Conservation (phyloP, 2,888 invertebrate species). For the Laothoe populi region DNA sequence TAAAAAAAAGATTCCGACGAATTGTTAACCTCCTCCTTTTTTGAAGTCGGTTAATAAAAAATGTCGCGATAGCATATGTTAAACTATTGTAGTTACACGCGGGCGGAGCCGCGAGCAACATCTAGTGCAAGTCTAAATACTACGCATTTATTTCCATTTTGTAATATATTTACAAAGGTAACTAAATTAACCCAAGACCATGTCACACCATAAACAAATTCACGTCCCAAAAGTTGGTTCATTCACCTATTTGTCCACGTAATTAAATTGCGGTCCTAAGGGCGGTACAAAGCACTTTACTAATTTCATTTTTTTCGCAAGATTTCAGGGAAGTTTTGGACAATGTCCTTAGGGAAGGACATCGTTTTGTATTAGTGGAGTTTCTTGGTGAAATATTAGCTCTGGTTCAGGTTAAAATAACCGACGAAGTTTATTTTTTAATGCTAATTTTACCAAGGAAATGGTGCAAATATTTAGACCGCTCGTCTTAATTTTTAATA, state of each 20-base stretch:
- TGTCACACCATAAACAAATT: conserved; percentile 20
- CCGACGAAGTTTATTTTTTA: not conserved
- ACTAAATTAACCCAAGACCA: not conserved
- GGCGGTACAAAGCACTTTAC: conserved; percentile 45
- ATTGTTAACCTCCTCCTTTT: no score
- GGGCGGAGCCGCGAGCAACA: no score
- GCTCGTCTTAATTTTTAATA: no score
- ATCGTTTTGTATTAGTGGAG: conserved; percentile 2
- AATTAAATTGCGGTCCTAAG: conserved; percentile 43
- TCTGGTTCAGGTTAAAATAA: not conserved
- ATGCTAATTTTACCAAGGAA: not conserved
- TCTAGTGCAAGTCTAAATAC: no score
- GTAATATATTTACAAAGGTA: not conserved
- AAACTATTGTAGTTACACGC: no score
- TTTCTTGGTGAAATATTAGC: not conserved
- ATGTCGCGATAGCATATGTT: no score
- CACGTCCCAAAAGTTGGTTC: conserved; percentile 34
- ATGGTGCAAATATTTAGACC: no score
- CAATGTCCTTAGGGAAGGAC: conserved; percentile 31
- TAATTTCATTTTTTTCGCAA: conserved; percentile 50
- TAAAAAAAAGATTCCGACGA: no score
- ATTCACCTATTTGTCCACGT: conserved; percentile 40
- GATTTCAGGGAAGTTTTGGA: conserved; percentile 41
- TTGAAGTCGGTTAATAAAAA: no score
- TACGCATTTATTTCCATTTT: not conserved